These are phyloP conservation scores for Antedon mediterranea DNA, from an alignment of 53 echinoderm and acorn worm species.

Conservation along the genomic window DNA sequence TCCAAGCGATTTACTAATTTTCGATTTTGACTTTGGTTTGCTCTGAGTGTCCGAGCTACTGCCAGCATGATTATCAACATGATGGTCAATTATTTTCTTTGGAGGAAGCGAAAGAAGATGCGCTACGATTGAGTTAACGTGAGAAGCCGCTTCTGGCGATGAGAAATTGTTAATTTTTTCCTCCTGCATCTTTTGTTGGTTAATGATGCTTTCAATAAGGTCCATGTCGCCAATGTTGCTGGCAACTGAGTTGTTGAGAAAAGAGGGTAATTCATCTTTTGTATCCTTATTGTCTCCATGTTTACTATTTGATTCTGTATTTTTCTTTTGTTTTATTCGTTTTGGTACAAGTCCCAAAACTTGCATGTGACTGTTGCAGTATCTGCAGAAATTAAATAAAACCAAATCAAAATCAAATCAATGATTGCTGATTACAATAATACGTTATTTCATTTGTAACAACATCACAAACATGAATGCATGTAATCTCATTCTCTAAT, in stretches of 20 bases:
- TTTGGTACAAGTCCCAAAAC: constrained; percentile 83
- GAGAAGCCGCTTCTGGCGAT: not conserved
- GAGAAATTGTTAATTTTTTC: not conserved
- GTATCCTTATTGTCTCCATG: constrained; percentile 43
- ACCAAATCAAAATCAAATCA: not conserved
- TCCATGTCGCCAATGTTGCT: not conserved
- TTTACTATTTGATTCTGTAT: constrained; percentile 3
- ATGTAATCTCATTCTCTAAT: too few relatives aligned
- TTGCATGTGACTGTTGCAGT: constrained; percentile 96
- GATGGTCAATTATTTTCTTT: not conserved
- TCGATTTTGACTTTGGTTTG: not conserved
- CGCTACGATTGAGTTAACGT: not conserved
- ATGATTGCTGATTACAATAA: not conserved
- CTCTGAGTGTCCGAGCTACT: not conserved
- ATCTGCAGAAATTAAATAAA: constrained; percentile 33
- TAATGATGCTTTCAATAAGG: not conserved
- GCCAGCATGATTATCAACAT: not conserved
- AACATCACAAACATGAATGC: too few relatives aligned
- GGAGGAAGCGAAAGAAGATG: not conserved
- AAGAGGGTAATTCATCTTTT: constrained; percentile 40
- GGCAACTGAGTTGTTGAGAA: not conserved
- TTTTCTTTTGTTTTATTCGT: constrained; percentile 52
- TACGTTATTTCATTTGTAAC: too few relatives aligned
- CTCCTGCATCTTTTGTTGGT: not conserved
- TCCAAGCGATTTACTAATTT: not conserved